Evolutionary conservation across 2,113 vertebrate species (phyloP), one percentile per base, ranked within the genome.

Genomic region (Columba janthina): DNA sequence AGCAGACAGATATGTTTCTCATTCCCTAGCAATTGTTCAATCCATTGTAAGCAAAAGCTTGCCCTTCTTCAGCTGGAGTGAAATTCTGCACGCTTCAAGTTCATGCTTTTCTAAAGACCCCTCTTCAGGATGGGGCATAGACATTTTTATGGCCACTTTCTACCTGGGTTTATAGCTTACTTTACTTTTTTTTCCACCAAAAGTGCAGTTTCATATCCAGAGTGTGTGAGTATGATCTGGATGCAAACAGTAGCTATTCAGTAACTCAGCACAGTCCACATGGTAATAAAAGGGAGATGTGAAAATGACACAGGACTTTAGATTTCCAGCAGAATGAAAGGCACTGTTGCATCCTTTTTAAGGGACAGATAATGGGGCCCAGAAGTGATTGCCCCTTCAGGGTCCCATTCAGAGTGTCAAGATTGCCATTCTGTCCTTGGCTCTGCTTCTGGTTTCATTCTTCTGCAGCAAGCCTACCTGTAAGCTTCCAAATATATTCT

Each of bases 371-470:
- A 79, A 54, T 50, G 36, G 16, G 42, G 8, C 25, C 26, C 53
- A 75, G 25, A 80, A 57, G 31, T 62, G 58, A 53, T 28, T 53
- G 51, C 26, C 40, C 57, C 28, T 80, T 32, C 26, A 76, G 40
- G 32, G 58, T 11, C 24, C 9, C 21, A 50, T 2, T 74, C 56
- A 31, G 46, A 54, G 22, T 28, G 19, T 38, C 32, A 64, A 53
- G 75, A 62, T 26, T 71, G 29, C 62, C 34, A 13, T 90, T 81
- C 34, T 70, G 18, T 71, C 48, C 26, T 67, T 83, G 42, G 15
- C 19, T 89, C 34, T 92, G 48, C 34, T 69, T 74, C 73, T 81
- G 83, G 65, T 85, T 93, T 94, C 44, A 72, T 84, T 89, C 72
- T 66, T 96, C 69, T 81, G 26, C 38, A 67, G 12, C 36, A 54